These are phyloP conservation scores for Tenthredo mesomela DNA, from an alignment of 2,888 invertebrate species.

Conservation along the genomic window DNA sequence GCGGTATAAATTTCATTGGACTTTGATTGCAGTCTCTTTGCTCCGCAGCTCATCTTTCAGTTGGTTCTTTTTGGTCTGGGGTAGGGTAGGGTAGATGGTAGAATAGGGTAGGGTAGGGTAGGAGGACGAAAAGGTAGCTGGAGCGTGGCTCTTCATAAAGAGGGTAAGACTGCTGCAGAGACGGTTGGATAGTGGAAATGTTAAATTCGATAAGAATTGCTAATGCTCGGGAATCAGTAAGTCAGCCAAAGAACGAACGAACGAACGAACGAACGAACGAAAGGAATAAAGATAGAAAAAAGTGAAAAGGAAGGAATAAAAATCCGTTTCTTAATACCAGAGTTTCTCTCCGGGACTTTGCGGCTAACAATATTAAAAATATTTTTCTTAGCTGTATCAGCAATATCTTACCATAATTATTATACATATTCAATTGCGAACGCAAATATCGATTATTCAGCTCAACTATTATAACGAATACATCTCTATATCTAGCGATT, in stretches of 20 bases:
- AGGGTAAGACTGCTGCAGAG: background rate
- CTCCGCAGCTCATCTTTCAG: background rate
- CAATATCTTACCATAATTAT: background rate
- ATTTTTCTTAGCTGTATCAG: background rate
- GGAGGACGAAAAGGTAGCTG: background rate
- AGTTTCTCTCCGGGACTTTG: background rate
- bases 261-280: background rate
- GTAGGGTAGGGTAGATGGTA: too few relatives aligned
- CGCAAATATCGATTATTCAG: background rate
- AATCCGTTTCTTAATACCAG: background rate
- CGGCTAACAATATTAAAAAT: conserved; percentile 13
- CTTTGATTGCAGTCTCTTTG: conserved; percentile 65
- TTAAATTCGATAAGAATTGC: conserved; percentile 50
- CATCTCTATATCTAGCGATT: background rate
- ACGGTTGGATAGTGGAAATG: conserved; percentile 35
- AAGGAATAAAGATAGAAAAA: background rate
- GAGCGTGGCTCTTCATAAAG: conserved; percentile 43
- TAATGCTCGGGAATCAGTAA: conserved; percentile 33
- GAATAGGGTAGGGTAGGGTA: background rate
- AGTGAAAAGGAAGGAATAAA: background rate
- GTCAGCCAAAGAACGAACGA: conserved; percentile 21
- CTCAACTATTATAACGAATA: background rate
- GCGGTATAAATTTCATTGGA: conserved; percentile 67
- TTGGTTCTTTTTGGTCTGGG: conserved; percentile 12
- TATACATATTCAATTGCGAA: background rate